A percentile compares a stretch with the other conserved stretches of the same genome.
These are phyloP conservation scores for Echinometra lucunter DNA, from an alignment of 53 echinoderm and acorn worm species.

Conservation along the genomic window DNA sequence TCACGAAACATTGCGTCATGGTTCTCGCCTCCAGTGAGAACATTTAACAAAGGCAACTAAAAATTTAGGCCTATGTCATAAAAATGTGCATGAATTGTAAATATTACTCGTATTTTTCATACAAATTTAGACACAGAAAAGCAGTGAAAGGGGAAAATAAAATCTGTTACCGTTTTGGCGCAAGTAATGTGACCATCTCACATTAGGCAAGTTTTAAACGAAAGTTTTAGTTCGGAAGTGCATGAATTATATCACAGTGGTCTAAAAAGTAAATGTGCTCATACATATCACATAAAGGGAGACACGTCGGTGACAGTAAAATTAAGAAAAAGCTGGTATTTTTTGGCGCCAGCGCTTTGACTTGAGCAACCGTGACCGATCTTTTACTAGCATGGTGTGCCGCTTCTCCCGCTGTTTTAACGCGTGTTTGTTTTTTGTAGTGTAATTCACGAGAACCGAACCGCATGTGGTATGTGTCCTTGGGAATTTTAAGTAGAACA, in stretches of 20 bases:
- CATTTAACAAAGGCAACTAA: not conserved
- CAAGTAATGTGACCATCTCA: too few relatives aligned
- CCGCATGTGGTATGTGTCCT: slow-evolving; percentile 19
- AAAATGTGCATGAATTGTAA: too few relatives aligned
- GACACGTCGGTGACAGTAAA: too few relatives aligned
- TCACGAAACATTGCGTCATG: not conserved
- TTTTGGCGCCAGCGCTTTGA: slow-evolving; percentile 1
- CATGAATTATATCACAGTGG: not conserved
- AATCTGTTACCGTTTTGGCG: too few relatives aligned
- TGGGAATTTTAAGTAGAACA: slow-evolving; percentile 21
- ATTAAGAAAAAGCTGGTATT: not conserved
- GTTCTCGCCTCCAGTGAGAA: not conserved
- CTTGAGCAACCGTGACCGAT: not conserved
- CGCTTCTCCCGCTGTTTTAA: not conserved
- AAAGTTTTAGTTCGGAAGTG: not conserved
- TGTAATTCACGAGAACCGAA: not conserved
- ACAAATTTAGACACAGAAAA: too few relatives aligned
- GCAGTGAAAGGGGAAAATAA: too few relatives aligned
- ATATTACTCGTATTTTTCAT: too few relatives aligned
- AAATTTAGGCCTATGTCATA: too few relatives aligned
- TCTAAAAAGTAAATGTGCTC: not conserved
- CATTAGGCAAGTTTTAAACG: too few relatives aligned
- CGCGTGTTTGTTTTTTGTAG: slow-evolving; percentile 1
- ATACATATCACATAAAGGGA: not conserved
- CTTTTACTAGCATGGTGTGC: not conserved